Percentiles rank a stretch among this genome's conserved stretches.
Conservation (phyloP, 2,888 invertebrate genomes). For the Amphipyra tragopoginis region DNA sequence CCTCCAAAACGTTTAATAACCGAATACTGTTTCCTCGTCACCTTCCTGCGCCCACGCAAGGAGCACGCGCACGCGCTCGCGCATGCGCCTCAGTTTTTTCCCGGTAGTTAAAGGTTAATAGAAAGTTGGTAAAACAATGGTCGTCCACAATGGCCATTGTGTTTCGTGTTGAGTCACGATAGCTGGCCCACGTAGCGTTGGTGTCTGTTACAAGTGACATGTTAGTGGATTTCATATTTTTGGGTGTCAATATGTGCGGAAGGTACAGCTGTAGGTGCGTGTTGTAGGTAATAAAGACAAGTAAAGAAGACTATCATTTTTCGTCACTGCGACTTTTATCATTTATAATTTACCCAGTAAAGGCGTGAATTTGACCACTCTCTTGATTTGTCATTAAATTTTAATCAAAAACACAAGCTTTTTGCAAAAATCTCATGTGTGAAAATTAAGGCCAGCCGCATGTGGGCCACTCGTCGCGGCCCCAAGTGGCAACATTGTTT, state of each 20-base stretch:
- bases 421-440: too few relatives aligned
- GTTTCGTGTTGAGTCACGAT: constrained; percentile 69
- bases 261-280: neutral
- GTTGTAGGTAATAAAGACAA: too few relatives aligned
- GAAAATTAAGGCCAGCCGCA: too few relatives aligned
- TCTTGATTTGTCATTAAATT: too few relatives aligned
- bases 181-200: constrained; percentile 48
- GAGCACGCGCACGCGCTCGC: constrained; percentile 42
- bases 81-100: constrained; percentile 66
- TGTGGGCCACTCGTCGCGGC: too few relatives aligned
- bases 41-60: constrained; percentile 47
- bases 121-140: constrained; percentile 81
- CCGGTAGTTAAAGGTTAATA: constrained; percentile 79
- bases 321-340: too few relatives aligned
- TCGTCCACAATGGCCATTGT: constrained; percentile 77
- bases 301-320: too few relatives aligned
- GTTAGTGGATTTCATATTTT: constrained; percentile 25
- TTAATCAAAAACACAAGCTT: too few relatives aligned
- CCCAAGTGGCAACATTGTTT: too few relatives aligned
- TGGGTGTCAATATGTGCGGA: constrained; percentile 12
- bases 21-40: constrained; percentile 19
- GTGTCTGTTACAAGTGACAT: constrained; percentile 48
- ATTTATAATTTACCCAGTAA: too few relatives aligned
- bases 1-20: constrained; percentile 24
- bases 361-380: too few relatives aligned